Percentiles rank a stretch among this genome's conserved stretches.
phyloP scores from a whole-genome alignment of 2,888 invertebrate species.

The Anoplius nigerrimus region DNA sequence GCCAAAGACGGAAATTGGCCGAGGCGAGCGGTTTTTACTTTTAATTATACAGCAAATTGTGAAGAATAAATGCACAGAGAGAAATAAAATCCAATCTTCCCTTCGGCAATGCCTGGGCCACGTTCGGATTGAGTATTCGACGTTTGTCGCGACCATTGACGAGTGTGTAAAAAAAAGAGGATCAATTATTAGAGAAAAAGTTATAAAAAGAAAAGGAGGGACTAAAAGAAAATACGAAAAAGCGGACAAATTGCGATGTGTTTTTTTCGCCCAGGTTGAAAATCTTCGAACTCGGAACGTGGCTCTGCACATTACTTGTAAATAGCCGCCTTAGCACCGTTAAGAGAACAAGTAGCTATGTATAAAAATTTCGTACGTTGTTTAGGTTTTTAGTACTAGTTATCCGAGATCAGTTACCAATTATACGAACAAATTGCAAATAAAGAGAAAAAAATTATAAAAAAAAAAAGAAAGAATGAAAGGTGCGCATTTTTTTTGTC shows the following conservation, averaged over 20 bases:
- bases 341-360: constrained; percentile 63
- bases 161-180: too few species aligned
- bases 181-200: too few species aligned
- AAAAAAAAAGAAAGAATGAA: constrained; percentile 25
- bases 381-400: constrained; percentile 69
- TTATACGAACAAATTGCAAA: constrained; percentile 69
- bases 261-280: too few species aligned
- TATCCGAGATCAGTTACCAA: constrained; percentile 71
- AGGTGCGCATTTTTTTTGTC: constrained; percentile 5
- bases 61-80: constrained; percentile 51
- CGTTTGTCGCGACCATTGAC: too few species aligned
- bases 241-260: too few species aligned
- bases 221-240: too few species aligned
- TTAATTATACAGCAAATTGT: constrained; percentile 1
- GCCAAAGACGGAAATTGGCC: too few species aligned
- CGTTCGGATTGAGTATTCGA: constrained; percentile 15
- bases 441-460: constrained; percentile 61
- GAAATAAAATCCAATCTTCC: constrained; percentile 66
- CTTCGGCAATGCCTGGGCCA: constrained; percentile 53
- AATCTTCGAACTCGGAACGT: constrained; percentile 31
- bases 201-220: too few species aligned
- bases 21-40: not conserved
- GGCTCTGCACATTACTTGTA: constrained; percentile 62
- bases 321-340: constrained; percentile 62
- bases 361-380: constrained; percentile 72